Percentiles rank a stretch among this genome's conserved stretches.
Evolutionary conservation across 2,888 invertebrate species (phyloP).

Genomic region (Willowsia nigromaculata): DNA sequence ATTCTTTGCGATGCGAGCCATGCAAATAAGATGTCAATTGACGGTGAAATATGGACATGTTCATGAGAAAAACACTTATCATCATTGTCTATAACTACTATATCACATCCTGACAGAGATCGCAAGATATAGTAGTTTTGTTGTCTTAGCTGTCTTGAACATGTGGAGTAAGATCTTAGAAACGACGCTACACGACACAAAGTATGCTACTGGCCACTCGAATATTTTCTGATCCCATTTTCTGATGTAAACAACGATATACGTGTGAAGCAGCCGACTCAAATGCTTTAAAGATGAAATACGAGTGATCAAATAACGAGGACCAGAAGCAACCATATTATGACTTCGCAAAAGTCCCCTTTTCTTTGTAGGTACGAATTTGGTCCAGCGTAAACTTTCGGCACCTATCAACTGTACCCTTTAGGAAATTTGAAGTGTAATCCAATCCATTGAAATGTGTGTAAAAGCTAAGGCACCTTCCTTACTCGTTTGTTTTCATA

Average conservation of each 20-base stretch:
- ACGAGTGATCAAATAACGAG: background rate
- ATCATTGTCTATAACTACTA: conserved; percentile 13
- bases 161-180: too few relatives aligned
- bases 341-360: conserved; percentile 15
- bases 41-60: conserved; percentile 51
- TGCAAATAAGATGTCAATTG: conserved; percentile 58
- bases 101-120: conserved; percentile 47
- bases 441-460: too few relatives aligned
- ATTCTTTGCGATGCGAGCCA: background rate
- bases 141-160: background rate
- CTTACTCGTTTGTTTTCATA: too few relatives aligned
- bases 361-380: background rate
- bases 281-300: background rate
- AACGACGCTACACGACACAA: background rate
- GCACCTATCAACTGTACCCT: too few relatives aligned
- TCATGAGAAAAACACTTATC: conserved; percentile 63
- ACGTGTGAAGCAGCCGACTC: background rate
- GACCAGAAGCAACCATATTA: background rate
- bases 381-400: too few relatives aligned
- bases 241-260: background rate
- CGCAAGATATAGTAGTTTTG: background rate
- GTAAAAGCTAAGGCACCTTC: too few relatives aligned
- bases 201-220: background rate
- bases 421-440: too few relatives aligned
- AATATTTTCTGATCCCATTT: background rate